Percentiles rank a stretch among this genome's conserved stretches.
These are phyloP conservation scores for Stomorhina lunata DNA, from an alignment of 2,888 invertebrate genomes.

Conservation along the genomic window DNA sequence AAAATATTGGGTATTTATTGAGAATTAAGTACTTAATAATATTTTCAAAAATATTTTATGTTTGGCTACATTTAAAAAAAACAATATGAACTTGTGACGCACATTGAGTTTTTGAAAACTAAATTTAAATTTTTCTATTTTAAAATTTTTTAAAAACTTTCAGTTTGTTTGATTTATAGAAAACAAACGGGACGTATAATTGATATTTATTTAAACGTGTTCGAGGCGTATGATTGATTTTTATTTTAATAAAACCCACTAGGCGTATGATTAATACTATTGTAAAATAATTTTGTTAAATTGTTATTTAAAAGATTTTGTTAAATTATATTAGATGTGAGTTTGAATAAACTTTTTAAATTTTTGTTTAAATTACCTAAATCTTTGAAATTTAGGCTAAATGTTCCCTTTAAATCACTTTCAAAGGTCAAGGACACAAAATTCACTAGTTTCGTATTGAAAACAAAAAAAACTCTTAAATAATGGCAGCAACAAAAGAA, in stretches of 20 bases:
- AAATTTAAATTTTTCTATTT: neutral
- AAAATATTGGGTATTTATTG: no score
- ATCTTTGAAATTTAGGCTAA: neutral
- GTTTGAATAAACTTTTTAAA: no score
- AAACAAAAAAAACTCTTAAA: neutral
- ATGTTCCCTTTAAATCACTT: neutral
- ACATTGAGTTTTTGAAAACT: no score
- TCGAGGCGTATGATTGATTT: constrained; percentile 43
- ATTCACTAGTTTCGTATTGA: neutral
- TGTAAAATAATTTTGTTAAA: neutral
- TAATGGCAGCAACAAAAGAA: constrained; percentile 36
- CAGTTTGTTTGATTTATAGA: neutral
- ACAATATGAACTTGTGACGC: neutral
- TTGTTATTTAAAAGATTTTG: neutral
- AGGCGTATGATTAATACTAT: neutral
- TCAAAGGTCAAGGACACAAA: constrained; percentile 59
- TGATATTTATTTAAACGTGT: constrained; percentile 20
- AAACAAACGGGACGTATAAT: constrained; percentile 20
- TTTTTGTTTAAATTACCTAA: no score
- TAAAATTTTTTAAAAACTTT: neutral
- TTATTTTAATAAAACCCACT: neutral
- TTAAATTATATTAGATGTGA: no score
- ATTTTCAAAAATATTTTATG: no score
- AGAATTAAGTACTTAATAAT: no score
- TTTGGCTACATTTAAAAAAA: no score